Evolutionary conservation across 1,140 invertebrate species (phyloP).

Genomic region (Monochamus saltuarius): DNA sequence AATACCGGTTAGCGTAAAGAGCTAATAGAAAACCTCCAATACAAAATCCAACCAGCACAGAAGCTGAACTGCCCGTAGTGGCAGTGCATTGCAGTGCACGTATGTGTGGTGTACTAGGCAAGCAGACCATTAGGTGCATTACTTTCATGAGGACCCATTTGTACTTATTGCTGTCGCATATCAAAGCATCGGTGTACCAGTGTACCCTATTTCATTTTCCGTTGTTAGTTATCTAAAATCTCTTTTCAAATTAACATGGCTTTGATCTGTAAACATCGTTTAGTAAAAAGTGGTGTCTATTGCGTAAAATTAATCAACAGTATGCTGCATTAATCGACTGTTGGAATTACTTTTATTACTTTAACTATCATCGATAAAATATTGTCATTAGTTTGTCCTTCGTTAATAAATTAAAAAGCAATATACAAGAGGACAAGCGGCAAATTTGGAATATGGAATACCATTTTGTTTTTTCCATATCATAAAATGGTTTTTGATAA

Average conservation of each 20-base stretch:
- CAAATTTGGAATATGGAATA: no score
- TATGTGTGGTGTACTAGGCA: background rate
- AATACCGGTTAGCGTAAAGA: background rate
- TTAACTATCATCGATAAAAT: no score
- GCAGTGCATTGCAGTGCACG: background rate
- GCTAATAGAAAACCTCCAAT: conserved; percentile 5
- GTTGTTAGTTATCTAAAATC: conserved; percentile 2
- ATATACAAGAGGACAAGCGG: no score
- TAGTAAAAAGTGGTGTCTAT: background rate
- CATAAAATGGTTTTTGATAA: no score
- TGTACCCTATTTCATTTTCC: background rate
- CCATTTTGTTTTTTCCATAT: no score
- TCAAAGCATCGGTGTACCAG: conserved; percentile 5
- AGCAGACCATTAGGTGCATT: background rate
- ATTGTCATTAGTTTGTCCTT: no score
- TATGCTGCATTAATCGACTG: background rate
- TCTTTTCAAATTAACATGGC: conserved; percentile 4
- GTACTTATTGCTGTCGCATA: conserved; percentile 8
- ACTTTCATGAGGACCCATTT: conserved; percentile 1
- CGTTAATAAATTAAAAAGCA: no score
- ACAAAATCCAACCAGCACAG: background rate
- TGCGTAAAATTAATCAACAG: background rate
- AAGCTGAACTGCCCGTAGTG: background rate
- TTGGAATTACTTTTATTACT: no score
- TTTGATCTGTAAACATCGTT: background rate